Conservation (phyloP, 2,888 invertebrate species). For the Torymus tubicola region DNA sequence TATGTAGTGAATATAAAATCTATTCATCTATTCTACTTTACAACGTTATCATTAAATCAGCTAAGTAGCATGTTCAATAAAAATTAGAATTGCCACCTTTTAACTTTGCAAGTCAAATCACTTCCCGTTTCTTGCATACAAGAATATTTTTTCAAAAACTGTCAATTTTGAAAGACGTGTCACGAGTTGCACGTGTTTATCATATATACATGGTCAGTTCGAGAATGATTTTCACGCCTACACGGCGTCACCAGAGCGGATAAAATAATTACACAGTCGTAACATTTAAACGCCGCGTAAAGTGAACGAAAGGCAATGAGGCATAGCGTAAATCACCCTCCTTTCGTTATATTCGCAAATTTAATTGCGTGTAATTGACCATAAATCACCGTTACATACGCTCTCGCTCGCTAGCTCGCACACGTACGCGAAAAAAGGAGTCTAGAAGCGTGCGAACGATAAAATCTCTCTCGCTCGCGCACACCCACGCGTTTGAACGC, state of each 20-base stretch:
- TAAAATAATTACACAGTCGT: constrained; percentile 39
- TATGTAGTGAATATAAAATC: no score
- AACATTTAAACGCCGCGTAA: background rate
- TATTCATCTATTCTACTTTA: no score
- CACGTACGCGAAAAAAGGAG: constrained; percentile 19
- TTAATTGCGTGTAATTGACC: constrained; percentile 57
- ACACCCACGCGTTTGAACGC: no score
- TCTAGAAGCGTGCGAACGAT: constrained; percentile 38
- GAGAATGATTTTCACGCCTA: background rate
- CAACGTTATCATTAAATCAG: no score
- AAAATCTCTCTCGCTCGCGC: constrained; percentile 33
- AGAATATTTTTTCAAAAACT: no score
- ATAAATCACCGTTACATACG: constrained; percentile 48
- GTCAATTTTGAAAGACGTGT: no score
- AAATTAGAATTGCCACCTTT: no score
- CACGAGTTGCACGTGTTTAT: no score
- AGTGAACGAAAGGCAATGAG: constrained; percentile 33
- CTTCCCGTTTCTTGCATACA: no score
- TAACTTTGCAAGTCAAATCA: no score
- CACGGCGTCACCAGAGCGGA: background rate
- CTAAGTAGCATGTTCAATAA: no score
- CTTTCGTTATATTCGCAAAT: constrained; percentile 51
- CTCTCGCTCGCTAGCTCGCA: background rate
- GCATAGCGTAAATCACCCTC: constrained; percentile 29
- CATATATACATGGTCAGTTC: no score